Evolutionary conservation across 2,888 invertebrate genomes (phyloP).

Genomic region (Idaea dimidiata): DNA sequence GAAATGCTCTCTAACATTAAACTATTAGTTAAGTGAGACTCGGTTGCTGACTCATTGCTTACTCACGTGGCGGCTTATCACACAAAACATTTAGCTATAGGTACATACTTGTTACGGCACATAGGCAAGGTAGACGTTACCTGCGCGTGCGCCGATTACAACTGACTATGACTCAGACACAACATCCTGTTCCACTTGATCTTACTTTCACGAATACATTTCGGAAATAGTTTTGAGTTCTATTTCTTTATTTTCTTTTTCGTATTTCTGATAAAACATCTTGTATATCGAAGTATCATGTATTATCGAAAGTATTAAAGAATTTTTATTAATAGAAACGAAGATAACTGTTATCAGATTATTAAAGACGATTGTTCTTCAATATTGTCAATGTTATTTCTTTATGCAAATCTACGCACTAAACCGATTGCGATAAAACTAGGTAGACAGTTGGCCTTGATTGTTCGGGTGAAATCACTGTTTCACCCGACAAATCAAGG

Average conservation of each 20-base stretch:
- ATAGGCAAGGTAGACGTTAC: slow-evolving; percentile 59
- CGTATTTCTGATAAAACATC: slow-evolving; percentile 38
- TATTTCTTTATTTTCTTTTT: slow-evolving; percentile 31
- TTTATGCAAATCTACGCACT: background rate
- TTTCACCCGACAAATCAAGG: too few species aligned
- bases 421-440: too few species aligned
- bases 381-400: background rate
- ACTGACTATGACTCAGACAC: slow-evolving; percentile 56
- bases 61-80: slow-evolving; percentile 74
- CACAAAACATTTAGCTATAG: slow-evolving; percentile 36
- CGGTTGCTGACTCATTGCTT: slow-evolving; percentile 57
- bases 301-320: background rate
- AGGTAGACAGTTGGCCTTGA: too few species aligned
- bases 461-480: too few species aligned
- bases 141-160: slow-evolving; percentile 70
- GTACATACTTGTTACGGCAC: slow-evolving; percentile 50
- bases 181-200: slow-evolving; percentile 71
- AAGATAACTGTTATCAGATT: background rate
- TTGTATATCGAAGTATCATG: background rate
- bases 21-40: slow-evolving; percentile 24
- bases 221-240: background rate
- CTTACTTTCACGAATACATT: slow-evolving; percentile 61
- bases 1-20: slow-evolving; percentile 5
- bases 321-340: background rate
- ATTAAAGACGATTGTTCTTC: background rate